Percentiles rank a stretch among this genome's conserved stretches.
phyloP scores from a whole-genome alignment of 2,888 invertebrate species.

The Pristionchus fissidentatus region DNA sequence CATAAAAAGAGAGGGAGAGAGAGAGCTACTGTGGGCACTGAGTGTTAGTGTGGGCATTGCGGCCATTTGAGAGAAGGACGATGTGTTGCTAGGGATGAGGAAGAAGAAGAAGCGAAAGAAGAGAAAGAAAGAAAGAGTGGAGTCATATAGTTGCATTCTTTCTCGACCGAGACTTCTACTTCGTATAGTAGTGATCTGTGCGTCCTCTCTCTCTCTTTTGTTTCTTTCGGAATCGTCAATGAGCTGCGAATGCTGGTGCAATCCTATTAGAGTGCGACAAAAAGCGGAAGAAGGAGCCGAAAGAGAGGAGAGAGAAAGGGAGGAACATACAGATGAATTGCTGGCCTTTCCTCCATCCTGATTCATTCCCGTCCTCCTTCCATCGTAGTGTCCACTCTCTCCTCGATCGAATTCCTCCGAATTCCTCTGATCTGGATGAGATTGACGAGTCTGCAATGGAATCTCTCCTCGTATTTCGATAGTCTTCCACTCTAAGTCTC shows the following conservation, averaged over 20 bases:
- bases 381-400: conserved; percentile 27
- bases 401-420: too few relatives aligned
- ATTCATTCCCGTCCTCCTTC: conserved; percentile 25
- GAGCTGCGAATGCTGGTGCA: conserved; percentile 26
- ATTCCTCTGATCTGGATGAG: neutral
- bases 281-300: too few relatives aligned
- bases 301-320: neutral
- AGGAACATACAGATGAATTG: conserved; percentile 29
- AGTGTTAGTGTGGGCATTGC: conserved; percentile 18
- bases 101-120: conserved; percentile 17
- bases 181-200: conserved; percentile 20
- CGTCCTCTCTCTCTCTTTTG: neutral
- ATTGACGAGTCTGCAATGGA: neutral
- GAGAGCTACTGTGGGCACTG: neutral
- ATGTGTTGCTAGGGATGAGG: conserved; percentile 19
- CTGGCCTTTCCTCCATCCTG: conserved; percentile 32
- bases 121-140: conserved; percentile 18
- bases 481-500: too few relatives aligned
- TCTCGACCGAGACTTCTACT: conserved; percentile 7
- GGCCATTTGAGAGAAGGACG: neutral
- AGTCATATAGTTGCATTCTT: neutral
- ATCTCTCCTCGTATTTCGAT: too few relatives aligned
- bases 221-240: conserved; percentile 35
- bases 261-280: conserved; percentile 12
- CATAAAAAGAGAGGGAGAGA: neutral